Percentiles rank a stretch among this genome's conserved stretches.
phyloP scores from a whole-genome alignment of 30 jellyfish, hydroid and myxozoan genomes.

The Aurelia sp. region DNA sequence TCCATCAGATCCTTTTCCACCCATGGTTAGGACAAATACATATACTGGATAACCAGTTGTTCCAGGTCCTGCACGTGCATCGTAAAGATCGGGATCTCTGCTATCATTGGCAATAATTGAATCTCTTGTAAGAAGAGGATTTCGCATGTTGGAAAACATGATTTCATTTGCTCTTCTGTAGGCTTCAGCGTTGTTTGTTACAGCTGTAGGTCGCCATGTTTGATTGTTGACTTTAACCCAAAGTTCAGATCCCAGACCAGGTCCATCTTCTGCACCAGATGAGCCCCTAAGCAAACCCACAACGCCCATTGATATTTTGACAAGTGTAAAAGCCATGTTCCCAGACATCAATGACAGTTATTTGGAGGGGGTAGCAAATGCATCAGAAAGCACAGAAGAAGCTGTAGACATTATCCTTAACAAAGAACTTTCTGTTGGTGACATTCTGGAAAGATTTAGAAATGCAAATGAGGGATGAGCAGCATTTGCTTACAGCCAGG shows the following conservation, averaged over 20 bases:
- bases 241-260: not conserved
- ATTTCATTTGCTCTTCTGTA: too few relatives aligned
- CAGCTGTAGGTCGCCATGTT: too few relatives aligned
- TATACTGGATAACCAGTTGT: too few relatives aligned
- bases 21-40: too few relatives aligned
- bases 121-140: too few relatives aligned
- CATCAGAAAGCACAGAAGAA: not conserved
- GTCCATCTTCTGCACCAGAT: not conserved
- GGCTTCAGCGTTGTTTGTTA: too few relatives aligned
- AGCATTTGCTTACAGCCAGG: not conserved
- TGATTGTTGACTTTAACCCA: too few relatives aligned
- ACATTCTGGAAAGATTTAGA: not conserved
- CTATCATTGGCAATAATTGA: too few relatives aligned
- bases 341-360: not conserved
- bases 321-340: not conserved
- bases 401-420: not conserved
- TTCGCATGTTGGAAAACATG: too few relatives aligned
- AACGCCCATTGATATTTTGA: not conserved
- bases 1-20: too few relatives aligned
- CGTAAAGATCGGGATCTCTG: too few relatives aligned
- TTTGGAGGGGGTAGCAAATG: not conserved
- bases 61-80: too few relatives aligned
- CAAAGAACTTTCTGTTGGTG: not conserved
- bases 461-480: not conserved
- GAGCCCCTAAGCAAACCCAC: not conserved